These are phyloP conservation scores for Zaprionus taronus DNA, from an alignment of 1,140 invertebrate species.

Conservation along the genomic window DNA sequence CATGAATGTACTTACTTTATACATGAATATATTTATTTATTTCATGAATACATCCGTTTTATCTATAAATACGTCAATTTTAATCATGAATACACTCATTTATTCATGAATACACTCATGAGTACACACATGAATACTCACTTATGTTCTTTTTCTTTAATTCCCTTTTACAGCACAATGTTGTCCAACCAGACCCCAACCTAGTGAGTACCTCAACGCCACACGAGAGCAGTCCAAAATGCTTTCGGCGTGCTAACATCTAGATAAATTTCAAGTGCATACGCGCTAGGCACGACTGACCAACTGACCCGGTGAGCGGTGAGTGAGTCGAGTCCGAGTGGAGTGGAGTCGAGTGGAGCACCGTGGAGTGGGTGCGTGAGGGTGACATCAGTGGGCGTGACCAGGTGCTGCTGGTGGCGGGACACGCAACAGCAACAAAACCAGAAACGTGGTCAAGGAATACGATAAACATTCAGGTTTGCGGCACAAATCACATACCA, in stretches of 20 bases:
- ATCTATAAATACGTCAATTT: not conserved
- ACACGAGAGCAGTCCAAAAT: conserved; percentile 44
- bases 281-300: conserved; percentile 40
- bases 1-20: not conserved
- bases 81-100: too few species aligned
- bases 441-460: conserved; percentile 64
- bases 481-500: conserved; percentile 32
- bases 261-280: conserved; percentile 54
- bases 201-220: conserved; percentile 65
- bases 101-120: not conserved
- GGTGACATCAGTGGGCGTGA: conserved; percentile 41
- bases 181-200: conserved; percentile 49
- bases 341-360: conserved; percentile 6
- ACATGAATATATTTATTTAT: too few species aligned
- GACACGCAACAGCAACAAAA: conserved; percentile 49
- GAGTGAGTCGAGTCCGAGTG: not conserved
- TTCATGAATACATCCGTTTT: not conserved
- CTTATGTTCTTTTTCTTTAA: not conserved
- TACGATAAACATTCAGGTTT: conserved; percentile 68
- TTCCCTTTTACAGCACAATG: conserved; percentile 60
- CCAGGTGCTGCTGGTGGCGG: conserved; percentile 22
- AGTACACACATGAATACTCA: conserved; percentile 5
- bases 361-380: conserved; percentile 16
- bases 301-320: not conserved
- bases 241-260: conserved; percentile 61